Conservation (phyloP, 2,888 invertebrate species). For the Andrena trimmerana region DNA sequence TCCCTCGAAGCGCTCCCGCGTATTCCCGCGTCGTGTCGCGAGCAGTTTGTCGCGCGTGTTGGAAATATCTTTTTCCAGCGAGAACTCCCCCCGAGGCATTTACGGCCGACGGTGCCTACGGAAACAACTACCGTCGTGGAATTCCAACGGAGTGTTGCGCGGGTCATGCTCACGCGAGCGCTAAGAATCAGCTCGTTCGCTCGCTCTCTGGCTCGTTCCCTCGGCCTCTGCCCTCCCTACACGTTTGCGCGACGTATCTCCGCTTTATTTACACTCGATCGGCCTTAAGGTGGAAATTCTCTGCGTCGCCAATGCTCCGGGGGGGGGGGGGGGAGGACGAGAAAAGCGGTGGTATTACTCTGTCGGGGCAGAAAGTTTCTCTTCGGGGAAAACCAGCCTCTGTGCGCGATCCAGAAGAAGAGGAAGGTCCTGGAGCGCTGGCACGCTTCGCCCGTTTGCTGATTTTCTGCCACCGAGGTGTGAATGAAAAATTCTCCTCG, state of each 20-base stretch:
- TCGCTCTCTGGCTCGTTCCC: slow-evolving; percentile 2
- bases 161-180: slow-evolving; percentile 70
- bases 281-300: slow-evolving; percentile 29
- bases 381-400: neutral
- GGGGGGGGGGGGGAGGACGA: neutral
- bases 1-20: neutral
- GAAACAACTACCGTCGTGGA: slow-evolving; percentile 45
- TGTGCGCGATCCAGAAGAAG: neutral
- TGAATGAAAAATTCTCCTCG: too few relatives aligned
- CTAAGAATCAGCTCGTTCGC: slow-evolving; percentile 59
- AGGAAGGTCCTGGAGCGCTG: neutral
- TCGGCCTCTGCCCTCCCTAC: slow-evolving; percentile 10
- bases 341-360: slow-evolving; percentile 16
- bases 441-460: neutral
- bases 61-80: slow-evolving; percentile 7
- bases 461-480: neutral
- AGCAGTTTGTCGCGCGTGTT: neutral
- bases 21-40: neutral
- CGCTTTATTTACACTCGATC: slow-evolving; percentile 31
- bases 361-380: slow-evolving; percentile 1
- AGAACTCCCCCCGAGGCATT: slow-evolving; percentile 11
- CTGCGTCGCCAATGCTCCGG: slow-evolving; percentile 3
- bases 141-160: slow-evolving; percentile 64
- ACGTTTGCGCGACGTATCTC: slow-evolving; percentile 11
- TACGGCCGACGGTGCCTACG: slow-evolving; percentile 25